Conservation (phyloP, 2,113 vertebrate genomes). For the Archilochus colubris region DNA sequence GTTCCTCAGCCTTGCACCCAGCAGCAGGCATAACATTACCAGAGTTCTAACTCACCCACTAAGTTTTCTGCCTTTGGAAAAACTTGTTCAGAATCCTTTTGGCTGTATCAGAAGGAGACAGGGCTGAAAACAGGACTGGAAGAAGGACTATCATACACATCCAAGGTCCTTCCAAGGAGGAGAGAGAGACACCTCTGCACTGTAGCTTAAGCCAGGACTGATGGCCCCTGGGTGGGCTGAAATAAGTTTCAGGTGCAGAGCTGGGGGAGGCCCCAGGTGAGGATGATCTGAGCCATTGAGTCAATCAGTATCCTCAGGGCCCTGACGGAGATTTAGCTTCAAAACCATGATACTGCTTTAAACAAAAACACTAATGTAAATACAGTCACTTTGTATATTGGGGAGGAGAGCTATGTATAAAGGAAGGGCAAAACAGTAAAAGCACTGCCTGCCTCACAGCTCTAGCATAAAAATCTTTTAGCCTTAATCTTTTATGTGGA, state of each 20-base stretch:
- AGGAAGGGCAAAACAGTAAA: background rate
- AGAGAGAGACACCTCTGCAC: background rate
- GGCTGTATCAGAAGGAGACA: background rate
- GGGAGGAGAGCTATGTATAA: background rate
- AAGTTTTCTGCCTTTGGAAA: background rate
- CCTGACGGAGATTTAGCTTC: background rate
- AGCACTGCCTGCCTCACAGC: background rate
- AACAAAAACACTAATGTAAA: background rate
- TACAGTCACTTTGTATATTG: too few relatives aligned
- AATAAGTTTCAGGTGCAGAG: background rate
- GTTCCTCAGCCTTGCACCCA: background rate
- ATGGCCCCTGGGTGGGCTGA: background rate
- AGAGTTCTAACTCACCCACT: background rate
- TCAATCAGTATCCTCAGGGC: accelerated
- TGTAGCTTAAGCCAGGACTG: accelerated
- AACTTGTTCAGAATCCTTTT: background rate
- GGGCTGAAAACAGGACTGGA: background rate
- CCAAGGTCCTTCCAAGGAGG: too few relatives aligned
- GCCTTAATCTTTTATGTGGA: background rate
- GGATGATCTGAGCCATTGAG: background rate
- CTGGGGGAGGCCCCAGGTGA: background rate
- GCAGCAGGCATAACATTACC: accelerated
- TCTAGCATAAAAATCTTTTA: background rate
- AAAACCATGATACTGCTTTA: background rate
- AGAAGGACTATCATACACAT: background rate